phyloP scores from a whole-genome alignment of 2,113 vertebrate genomes.

The Maccullochella peelii region DNA sequence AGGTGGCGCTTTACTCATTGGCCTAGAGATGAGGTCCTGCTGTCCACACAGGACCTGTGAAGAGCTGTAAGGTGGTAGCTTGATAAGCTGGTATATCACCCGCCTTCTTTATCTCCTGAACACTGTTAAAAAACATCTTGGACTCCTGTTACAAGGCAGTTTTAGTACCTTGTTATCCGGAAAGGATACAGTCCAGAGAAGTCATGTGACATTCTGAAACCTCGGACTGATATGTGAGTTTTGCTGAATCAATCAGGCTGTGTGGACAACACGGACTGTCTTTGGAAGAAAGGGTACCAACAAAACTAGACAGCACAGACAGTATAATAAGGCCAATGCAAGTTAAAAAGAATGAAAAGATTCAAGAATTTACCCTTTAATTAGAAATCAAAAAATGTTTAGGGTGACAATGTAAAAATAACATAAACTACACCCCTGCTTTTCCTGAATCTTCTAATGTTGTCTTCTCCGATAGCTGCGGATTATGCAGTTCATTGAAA shows the following conservation, averaged over 20 bases:
- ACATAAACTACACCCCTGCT: slow-evolving; percentile 4
- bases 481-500: slow-evolving; percentile 76
- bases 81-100: not conserved
- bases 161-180: not conserved
- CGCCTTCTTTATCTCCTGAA: not conserved
- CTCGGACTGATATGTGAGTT: not conserved
- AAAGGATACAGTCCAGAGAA: not conserved
- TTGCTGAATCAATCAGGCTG: not conserved
- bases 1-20: no score
- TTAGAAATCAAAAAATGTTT: not conserved
- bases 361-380: not conserved
- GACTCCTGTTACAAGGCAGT: not conserved
- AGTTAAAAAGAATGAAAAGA: not conserved
- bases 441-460: slow-evolving; percentile 14
- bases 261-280: not conserved
- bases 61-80: not conserved
- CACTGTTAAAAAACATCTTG: not conserved
- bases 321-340: not conserved
- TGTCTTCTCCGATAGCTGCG: slow-evolving; percentile 39
- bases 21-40: no score
- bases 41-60: no score
- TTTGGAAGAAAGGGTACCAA: no score
- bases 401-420: not conserved
- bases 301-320: not conserved
- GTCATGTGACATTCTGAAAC: not conserved